Evolutionary conservation across 2,797 vertebrate genomes (phyloP).

Genomic region (Gobio occitaniae): DNA sequence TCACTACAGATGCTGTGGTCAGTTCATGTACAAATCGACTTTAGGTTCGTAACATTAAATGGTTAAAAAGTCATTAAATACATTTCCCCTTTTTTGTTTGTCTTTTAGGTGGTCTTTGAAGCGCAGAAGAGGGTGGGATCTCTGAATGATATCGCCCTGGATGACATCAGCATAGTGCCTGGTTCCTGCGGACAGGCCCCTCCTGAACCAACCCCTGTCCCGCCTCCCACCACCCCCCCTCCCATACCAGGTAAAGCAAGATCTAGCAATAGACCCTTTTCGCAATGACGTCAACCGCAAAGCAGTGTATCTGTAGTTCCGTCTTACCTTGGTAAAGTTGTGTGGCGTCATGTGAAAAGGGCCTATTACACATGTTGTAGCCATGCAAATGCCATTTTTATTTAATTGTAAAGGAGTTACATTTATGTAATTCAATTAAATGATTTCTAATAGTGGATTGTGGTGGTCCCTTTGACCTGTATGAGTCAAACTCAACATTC

Average conservation of each 20-base stretch:
- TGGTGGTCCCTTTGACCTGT: constrained; percentile 58
- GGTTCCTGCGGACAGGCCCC: constrained; percentile 77
- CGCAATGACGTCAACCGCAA: background rate
- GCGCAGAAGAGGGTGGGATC: constrained; percentile 74
- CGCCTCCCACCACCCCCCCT: constrained; percentile 68
- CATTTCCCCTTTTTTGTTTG: constrained; percentile 10
- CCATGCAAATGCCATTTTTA: background rate
- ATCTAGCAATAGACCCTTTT: background rate
- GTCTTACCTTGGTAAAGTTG: background rate
- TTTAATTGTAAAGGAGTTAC: background rate
- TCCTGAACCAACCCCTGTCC: constrained; percentile 85
- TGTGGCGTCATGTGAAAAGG: too few relatives aligned
- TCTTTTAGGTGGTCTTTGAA: constrained; percentile 84
- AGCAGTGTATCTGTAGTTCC: background rate
- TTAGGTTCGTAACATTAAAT: background rate
- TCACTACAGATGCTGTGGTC: constrained; percentile 78
- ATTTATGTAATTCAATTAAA: background rate
- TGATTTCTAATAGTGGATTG: constrained; percentile 51
- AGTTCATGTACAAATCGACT: constrained; percentile 30
- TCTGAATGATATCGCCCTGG: constrained; percentile 84
- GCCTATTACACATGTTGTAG: too few relatives aligned
- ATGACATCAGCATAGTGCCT: constrained; percentile 84
- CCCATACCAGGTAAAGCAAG: constrained; percentile 76
- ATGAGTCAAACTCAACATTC: constrained; percentile 55
- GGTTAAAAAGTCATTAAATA: background rate